Conservation (phyloP, 1,140 invertebrate species). For the Heliothis virescens region DNA sequence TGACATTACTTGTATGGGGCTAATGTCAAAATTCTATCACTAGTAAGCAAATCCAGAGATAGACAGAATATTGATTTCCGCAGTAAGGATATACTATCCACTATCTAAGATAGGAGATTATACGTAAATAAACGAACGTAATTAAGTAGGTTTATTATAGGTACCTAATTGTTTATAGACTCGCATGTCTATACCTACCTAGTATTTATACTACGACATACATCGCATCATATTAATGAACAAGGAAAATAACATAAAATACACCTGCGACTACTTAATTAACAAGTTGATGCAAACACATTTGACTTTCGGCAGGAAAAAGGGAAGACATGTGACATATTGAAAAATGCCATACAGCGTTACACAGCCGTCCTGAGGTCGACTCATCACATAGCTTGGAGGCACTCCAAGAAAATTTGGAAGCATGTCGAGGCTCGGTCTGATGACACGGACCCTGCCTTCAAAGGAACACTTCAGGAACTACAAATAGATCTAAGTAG, state of each 20-base stretch:
- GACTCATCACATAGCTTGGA: conserved; percentile 46
- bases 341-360: conserved; percentile 69
- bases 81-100: too few relatives aligned
- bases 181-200: too few relatives aligned
- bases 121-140: too few relatives aligned
- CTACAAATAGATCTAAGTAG: conserved; percentile 86
- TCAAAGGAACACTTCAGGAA: conserved; percentile 73
- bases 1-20: too few relatives aligned
- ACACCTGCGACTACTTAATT: not conserved
- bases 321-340: conserved; percentile 67
- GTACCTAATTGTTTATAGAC: too few relatives aligned
- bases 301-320: conserved; percentile 56
- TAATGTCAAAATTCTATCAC: too few relatives aligned
- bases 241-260: not conserved
- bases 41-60: too few relatives aligned
- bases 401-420: conserved; percentile 3
- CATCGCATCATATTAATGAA: not conserved
- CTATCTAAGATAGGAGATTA: too few relatives aligned
- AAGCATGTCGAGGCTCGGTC: not conserved
- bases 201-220: too few relatives aligned
- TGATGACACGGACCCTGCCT: not conserved
- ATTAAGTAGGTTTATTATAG: too few relatives aligned
- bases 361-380: conserved; percentile 64
- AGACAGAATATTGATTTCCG: too few relatives aligned
- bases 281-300: not conserved